Conservation (phyloP, 2,113 vertebrate species). For the Laticauda colubrina region DNA sequence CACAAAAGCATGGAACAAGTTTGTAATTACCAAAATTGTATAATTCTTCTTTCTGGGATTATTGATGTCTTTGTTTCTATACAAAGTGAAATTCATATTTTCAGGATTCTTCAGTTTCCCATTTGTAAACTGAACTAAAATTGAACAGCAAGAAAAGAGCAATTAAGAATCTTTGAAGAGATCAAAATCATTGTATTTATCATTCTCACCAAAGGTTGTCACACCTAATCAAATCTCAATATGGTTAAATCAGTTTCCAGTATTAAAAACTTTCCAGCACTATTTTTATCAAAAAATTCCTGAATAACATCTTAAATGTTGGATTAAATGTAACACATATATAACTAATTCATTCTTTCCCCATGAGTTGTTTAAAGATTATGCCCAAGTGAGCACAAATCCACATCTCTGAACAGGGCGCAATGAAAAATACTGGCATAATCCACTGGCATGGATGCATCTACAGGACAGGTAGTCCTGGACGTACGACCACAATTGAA, state of each 20-base stretch:
- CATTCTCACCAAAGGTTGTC: background rate
- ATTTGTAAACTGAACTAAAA: conserved; percentile 88
- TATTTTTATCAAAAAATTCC: background rate
- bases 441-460: too few relatives aligned
- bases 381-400: background rate
- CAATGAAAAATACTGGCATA: background rate
- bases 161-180: background rate
- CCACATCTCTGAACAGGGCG: background rate
- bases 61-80: conserved; percentile 69
- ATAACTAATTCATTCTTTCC: background rate
- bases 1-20: background rate
- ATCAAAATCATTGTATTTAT: background rate
- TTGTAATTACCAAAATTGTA: conserved; percentile 78
- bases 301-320: background rate
- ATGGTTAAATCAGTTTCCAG: background rate
- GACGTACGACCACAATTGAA: too few relatives aligned
- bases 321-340: background rate
- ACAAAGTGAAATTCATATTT: conserved; percentile 75
- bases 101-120: conserved; percentile 73
- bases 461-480: too few relatives aligned
- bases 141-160: background rate
- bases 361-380: background rate
- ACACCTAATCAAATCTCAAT: background rate
- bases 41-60: conserved; percentile 80
- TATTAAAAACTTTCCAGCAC: background rate